These are phyloP conservation scores for Falco berigora DNA, from an alignment of 2,797 vertebrate genomes.

Conservation along the genomic window DNA sequence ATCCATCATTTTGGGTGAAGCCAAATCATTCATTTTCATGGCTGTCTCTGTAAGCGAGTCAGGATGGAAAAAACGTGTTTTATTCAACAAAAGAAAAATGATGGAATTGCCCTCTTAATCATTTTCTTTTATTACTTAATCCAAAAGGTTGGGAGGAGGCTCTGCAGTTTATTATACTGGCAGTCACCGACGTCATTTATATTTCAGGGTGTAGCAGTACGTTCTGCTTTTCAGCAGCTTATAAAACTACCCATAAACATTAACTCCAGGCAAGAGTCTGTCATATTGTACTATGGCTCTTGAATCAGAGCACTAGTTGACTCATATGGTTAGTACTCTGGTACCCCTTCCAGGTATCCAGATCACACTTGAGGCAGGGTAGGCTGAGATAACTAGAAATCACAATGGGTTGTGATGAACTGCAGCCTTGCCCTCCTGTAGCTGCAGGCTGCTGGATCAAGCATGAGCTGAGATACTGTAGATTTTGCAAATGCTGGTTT, in stretches of 20 bases:
- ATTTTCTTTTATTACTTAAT: constrained; percentile 62
- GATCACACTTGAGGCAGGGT: not conserved
- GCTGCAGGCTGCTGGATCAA: not conserved
- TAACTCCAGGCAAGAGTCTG: constrained; percentile 29
- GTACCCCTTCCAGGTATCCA: not conserved
- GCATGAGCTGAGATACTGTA: not conserved
- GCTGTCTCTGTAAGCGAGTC: not conserved
- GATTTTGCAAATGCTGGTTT: not conserved
- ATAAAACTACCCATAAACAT: constrained; percentile 50
- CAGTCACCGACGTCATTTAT: not conserved
- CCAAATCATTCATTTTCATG: constrained; percentile 51
- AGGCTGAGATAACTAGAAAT: not conserved
- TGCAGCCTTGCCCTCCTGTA: not conserved
- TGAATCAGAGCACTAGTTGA: not conserved
- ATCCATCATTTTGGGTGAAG: constrained; percentile 54
- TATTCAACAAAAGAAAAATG: constrained; percentile 40
- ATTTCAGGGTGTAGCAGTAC: constrained; percentile 28
- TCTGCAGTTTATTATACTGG: constrained; percentile 18
- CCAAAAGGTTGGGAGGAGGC: constrained; percentile 25
- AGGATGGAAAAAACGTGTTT: not conserved
- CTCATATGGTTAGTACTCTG: not conserved
- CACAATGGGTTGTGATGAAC: not conserved
- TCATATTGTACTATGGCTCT: not conserved
- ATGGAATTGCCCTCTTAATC: constrained; percentile 41
- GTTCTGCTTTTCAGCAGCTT: constrained; percentile 37